These are phyloP conservation scores for Lindbergichthys nudifrons DNA, from an alignment of 2,797 vertebrate species.

Conservation along the genomic window DNA sequence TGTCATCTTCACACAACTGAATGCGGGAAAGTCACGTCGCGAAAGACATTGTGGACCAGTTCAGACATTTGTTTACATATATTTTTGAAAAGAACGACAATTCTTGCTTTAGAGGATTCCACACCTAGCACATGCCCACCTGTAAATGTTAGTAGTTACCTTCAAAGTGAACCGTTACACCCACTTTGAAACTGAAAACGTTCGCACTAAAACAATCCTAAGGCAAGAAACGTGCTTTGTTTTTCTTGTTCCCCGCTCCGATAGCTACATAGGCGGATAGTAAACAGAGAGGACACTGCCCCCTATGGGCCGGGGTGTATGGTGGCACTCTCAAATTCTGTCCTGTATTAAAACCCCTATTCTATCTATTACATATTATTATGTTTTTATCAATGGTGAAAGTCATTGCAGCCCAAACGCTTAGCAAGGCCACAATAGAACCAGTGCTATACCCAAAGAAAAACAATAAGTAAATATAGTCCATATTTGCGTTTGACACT, in stretches of 20 bases:
- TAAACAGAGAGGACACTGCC: slow-evolving; percentile 1
- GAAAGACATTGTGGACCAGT: too few species aligned
- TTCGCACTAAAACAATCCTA: not conserved
- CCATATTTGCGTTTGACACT: not conserved
- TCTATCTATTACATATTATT: not conserved
- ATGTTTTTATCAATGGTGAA: not conserved
- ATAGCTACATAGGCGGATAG: not conserved
- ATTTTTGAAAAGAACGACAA: too few species aligned
- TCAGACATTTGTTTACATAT: too few species aligned
- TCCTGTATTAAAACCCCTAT: not conserved
- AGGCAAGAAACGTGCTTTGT: not conserved
- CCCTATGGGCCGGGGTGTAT: slow-evolving; percentile 16
- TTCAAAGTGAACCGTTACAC: not conserved
- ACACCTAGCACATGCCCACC: not conserved
- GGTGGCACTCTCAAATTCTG: accelerated
- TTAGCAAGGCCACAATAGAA: too few species aligned
- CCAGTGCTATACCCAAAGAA: too few species aligned
- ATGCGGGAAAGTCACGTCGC: not conserved
- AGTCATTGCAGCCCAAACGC: not conserved
- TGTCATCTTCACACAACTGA: not conserved
- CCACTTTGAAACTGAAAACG: not conserved
- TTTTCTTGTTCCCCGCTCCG: not conserved
- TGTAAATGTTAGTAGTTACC: too few species aligned
- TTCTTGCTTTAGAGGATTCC: not conserved
- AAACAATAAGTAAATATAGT: not conserved